Percentiles rank a stretch among this genome's conserved stretches.
Conservation (phyloP, 2,888 invertebrate genomes). For the Himalopsyche tibetana region DNA sequence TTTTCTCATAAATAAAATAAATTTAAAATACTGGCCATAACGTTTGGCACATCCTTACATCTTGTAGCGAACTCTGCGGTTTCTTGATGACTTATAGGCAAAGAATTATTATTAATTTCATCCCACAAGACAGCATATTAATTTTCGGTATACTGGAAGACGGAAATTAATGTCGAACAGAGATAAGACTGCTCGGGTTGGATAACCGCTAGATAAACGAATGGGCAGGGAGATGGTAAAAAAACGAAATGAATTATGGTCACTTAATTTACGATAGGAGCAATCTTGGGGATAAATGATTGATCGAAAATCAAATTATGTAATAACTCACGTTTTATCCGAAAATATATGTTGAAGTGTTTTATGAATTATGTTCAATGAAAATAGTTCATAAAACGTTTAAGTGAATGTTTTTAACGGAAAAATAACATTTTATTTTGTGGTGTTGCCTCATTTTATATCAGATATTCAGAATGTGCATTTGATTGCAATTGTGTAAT, state of each 20-base stretch:
- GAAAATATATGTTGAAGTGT: too few relatives aligned
- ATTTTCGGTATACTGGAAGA: conserved; percentile 25
- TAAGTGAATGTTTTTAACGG: too few relatives aligned
- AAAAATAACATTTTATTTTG: too few relatives aligned
- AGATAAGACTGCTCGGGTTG: background rate
- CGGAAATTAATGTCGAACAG: conserved; percentile 11
- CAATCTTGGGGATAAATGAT: background rate
- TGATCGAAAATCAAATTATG: conserved; percentile 1
- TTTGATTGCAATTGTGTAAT: too few relatives aligned
- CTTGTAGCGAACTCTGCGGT: conserved; percentile 8
- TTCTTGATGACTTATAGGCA: conserved; percentile 34
- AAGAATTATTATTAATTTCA: conserved; percentile 31
- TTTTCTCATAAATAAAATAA: too few relatives aligned
- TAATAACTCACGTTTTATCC: too few relatives aligned
- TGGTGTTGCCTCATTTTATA: too few relatives aligned
- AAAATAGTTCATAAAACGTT: too few relatives aligned
- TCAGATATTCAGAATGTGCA: too few relatives aligned
- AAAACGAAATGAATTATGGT: conserved; percentile 18
- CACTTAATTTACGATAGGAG: conserved; percentile 11
- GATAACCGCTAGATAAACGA: background rate
- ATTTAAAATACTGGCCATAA: background rate
- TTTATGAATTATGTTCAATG: too few relatives aligned
- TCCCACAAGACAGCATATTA: conserved; percentile 20
- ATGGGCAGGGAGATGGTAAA: background rate
- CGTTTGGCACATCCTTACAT: background rate